Evolutionary conservation across 2,797 vertebrate genomes (phyloP).

Genomic region (Tolypeutes matacus): DNA sequence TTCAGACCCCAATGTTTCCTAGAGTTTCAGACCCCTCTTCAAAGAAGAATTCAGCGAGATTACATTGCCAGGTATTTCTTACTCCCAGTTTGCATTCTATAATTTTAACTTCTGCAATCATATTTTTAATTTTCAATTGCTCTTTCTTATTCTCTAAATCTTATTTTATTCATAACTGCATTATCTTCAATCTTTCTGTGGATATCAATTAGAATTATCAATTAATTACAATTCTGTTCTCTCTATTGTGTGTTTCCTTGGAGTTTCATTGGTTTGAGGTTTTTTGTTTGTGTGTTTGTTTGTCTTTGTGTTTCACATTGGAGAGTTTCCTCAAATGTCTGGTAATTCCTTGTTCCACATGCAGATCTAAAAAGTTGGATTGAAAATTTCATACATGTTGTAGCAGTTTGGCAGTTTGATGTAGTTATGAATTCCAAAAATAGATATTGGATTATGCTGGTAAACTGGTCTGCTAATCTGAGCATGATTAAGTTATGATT

Average conservation of each 20-base stretch:
- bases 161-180: neutral
- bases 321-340: neutral
- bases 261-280: neutral
- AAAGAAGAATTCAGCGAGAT: neutral
- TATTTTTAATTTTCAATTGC: neutral
- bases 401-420: too few relatives aligned
- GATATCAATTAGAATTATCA: neutral
- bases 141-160: neutral
- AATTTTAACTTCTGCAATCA: neutral
- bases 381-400: neutral
- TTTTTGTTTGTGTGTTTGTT: neutral
- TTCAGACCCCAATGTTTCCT: neutral
- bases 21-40: neutral
- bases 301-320: neutral
- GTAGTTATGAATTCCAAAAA: too few relatives aligned
- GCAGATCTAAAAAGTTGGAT: neutral
- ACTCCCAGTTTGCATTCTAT: neutral
- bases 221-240: constrained; percentile 9
- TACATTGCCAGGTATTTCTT: neutral
- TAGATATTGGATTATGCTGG: too few relatives aligned
- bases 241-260: neutral
- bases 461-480: too few relatives aligned
- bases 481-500: too few relatives aligned
- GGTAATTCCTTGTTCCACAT: neutral
- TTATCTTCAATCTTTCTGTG: neutral